Conservation (phyloP, 2,797 vertebrate genomes). For the Sebastes kiyomatsui region DNA sequence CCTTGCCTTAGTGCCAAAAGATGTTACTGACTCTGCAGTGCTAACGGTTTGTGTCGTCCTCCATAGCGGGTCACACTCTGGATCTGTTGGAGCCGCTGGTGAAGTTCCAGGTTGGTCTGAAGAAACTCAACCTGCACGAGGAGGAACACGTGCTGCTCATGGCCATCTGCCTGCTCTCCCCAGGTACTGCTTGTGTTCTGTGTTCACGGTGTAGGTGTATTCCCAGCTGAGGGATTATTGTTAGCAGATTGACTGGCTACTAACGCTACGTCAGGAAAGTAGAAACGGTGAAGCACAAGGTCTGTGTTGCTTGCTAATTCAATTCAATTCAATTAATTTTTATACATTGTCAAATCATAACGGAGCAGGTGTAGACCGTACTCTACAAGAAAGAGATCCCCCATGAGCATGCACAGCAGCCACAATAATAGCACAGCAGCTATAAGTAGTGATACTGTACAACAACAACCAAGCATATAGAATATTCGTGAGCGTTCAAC, state of each 20-base stretch:
- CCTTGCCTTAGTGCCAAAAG: background rate
- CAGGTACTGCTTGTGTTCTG: constrained; percentile 67
- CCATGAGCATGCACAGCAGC: too few species aligned
- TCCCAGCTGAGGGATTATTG: constrained; percentile 10
- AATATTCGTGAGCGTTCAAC: background rate
- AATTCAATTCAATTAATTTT: too few species aligned
- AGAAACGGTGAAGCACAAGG: background rate
- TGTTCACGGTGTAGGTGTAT: background rate
- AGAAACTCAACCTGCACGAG: constrained; percentile 92
- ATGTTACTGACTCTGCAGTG: background rate
- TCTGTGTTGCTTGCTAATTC: background rate
- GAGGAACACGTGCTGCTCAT: constrained; percentile 95
- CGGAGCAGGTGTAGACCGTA: too few species aligned
- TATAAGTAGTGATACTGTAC: too few species aligned
- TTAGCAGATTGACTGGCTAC: background rate
- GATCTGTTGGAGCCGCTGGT: constrained; percentile 92
- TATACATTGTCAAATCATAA: too few species aligned
- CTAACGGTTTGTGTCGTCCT: constrained; percentile 6
- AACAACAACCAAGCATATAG: too few species aligned
- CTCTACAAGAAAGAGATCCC: too few species aligned
- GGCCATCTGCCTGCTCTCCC: constrained; percentile 93
- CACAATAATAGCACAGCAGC: too few species aligned
- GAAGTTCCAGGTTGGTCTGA: constrained; percentile 93
- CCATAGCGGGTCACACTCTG: constrained; percentile 90
- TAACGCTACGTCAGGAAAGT: background rate